Base-by-base conservation (phyloP, 1,140 invertebrate genomes). In the Magallana ariakensis region DNA sequence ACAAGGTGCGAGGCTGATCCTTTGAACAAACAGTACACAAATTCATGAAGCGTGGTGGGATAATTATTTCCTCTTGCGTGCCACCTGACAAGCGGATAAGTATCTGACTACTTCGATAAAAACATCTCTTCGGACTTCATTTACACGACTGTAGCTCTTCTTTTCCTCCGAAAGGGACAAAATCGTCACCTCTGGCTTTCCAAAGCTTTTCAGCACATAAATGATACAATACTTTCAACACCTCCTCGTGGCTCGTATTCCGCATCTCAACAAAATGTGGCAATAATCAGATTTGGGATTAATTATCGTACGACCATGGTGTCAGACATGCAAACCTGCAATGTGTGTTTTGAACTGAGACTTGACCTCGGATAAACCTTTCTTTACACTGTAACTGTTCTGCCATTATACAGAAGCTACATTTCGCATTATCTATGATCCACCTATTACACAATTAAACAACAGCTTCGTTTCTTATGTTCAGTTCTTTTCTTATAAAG, bases 31-130 rank as follows among this genome's bases (percentile, higher is more conserved):
- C 66, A 26, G 66, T 75, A 13, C 22, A 19, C 33, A 26, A 75
- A 75, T 22, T 75, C 66, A 46, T 75, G 66, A 19, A 75, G 22
- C 22, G 19, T 22, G 13, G 15, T 13, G 13, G 33, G 33, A 26
- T 75, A 26, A 75, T 75, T 75, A 22, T 75, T 75, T 75, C 66
- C 66, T 75, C 66, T 75, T 75, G 66, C 33, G 66, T 75, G 22
- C 22, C 66, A 75, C 22, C 66, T 75, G 66, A 75, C 6, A 75
- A 75, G 3, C 33, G 22, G 66, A 9, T 75, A 10, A 26, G 22
- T 75, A 26, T 33, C 19, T 19, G 11, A 26, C 1, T 11, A 11
- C 33, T 75, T 19, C 15, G 16, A 62, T 16, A n/a, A 16, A 62
- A 19, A 62, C 58, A 62, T 75, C 66, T 75, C 22, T 26, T 26